Conservation (phyloP, 2,113 vertebrate species). For the Rafetus swinhoei region DNA sequence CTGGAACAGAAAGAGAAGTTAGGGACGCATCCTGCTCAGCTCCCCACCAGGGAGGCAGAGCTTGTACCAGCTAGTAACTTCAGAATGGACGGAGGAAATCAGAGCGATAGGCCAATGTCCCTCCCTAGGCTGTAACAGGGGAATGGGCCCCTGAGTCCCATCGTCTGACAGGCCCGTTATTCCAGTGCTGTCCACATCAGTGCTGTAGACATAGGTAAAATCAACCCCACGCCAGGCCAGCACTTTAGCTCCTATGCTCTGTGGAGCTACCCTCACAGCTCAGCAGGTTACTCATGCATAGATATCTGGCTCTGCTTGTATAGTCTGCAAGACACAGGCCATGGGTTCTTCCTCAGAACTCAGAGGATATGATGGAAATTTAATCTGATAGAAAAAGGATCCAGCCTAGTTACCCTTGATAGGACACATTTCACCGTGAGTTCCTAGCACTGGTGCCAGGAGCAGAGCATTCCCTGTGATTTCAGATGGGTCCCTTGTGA, state of each 20-base stretch:
- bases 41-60: too few species aligned
- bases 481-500: background rate
- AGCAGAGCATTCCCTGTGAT: background rate
- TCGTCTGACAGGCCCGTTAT: background rate
- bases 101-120: background rate
- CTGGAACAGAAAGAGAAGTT: background rate
- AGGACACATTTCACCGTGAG: background rate
- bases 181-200: background rate
- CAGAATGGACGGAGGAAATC: too few species aligned
- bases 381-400: background rate
- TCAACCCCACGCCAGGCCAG: rapidly evolving
- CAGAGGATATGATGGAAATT: background rate
- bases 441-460: background rate
- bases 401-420: background rate
- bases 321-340: background rate
- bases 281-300: background rate
- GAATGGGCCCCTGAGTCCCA: background rate
- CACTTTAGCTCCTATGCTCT: background rate
- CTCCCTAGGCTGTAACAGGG: background rate
- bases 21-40: background rate
- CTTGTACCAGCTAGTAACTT: too few species aligned
- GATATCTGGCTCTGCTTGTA: background rate
- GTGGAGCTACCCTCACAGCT: background rate
- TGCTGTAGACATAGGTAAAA: background rate
- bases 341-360: background rate